Base-by-base conservation (phyloP, 2,797 vertebrate species). In the Acomys russatus region DNA sequence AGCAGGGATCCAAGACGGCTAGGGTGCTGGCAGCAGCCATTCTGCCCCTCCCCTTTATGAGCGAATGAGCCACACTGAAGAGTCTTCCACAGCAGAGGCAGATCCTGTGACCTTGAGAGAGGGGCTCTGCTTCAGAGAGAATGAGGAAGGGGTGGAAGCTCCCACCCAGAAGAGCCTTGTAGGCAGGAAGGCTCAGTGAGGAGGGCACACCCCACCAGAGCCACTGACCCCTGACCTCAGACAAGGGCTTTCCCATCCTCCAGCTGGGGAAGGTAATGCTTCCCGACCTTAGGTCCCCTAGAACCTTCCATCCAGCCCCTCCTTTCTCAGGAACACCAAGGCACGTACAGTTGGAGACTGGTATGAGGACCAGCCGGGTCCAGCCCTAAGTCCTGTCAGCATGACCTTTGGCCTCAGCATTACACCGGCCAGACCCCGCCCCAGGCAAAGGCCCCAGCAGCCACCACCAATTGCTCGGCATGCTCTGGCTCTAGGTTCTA, bases 381-480 rank as follows among this genome's bases (percentile, higher is more conserved):
- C 3, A 61, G 71, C 17, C n/a, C 44, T 20, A 18, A 66, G 1
- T 12, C 11, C 61, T 22, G 17, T 56, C 1, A 49, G 35, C n/a
- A 30, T 4, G 1, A 5, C 63, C 71, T 30, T 51, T 49, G 3
- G 63, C 33, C 9, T 63, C 66, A 14, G 2, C 1, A 38, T 30
- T 76, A n/a, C 51, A 1, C 54, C 11, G 56, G 35, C n/a, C 54
- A 28, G 33, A n/a, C 15, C 28, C 63, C 7, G 3, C 2, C 54
- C 22, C 0, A 38, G 5, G 23, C 54, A 15, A 33, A 7, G 38
- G 33, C 9, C 3, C 11, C 0, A 3, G 61, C 38, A 12, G 78
- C 61, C 0, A 0, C 28, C 5, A 6, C 4, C 1, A 0, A 17
- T 6, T 12, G 3, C 15, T 56, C 44, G 35, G 70, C 30, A 25